These are phyloP conservation scores for Matsumurasca onukii DNA, from an alignment of 1,140 invertebrate genomes.

Conservation along the genomic window DNA sequence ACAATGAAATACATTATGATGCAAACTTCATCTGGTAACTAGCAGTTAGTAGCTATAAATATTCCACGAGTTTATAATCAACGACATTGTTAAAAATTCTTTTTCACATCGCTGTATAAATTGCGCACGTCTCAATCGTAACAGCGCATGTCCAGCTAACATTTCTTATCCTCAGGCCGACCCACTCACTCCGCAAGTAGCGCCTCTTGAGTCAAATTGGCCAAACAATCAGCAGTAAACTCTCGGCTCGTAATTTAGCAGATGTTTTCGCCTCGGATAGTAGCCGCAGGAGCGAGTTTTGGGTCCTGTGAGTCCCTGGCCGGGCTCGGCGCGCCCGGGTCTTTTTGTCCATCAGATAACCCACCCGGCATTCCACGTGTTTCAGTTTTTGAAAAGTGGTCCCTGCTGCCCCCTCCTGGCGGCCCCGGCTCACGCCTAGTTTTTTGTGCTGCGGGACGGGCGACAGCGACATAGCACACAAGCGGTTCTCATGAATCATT, in stretches of 20 bases:
- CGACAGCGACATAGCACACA: no score
- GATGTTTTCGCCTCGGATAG: constrained; percentile 2
- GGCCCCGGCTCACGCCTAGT: constrained; percentile 8
- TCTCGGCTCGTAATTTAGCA: neutral
- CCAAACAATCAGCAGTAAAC: constrained; percentile 7
- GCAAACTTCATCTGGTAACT: no score
- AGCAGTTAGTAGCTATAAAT: no score
- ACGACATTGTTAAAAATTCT: no score
- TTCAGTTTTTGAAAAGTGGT: constrained; percentile 35
- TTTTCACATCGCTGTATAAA: no score
- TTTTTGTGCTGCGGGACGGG: constrained; percentile 17
- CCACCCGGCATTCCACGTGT: constrained; percentile 33
- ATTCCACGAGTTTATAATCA: no score
- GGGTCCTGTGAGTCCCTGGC: neutral
- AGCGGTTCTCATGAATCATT: no score
- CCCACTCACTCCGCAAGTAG: no score
- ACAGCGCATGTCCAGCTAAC: no score
- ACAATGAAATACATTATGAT: no score
- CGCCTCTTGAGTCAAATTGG: constrained; percentile 11
- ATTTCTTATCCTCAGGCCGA: no score
- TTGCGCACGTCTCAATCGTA: no score
- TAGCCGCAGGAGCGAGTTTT: neutral
- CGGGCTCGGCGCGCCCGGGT: neutral
- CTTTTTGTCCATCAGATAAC: constrained; percentile 30
- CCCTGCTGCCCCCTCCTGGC: constrained; percentile 8